Evolutionary conservation across 2,888 invertebrate species (phyloP), one percentile per base, ranked within the genome.

Genomic region (Aphidoletes aphidimyza): DNA sequence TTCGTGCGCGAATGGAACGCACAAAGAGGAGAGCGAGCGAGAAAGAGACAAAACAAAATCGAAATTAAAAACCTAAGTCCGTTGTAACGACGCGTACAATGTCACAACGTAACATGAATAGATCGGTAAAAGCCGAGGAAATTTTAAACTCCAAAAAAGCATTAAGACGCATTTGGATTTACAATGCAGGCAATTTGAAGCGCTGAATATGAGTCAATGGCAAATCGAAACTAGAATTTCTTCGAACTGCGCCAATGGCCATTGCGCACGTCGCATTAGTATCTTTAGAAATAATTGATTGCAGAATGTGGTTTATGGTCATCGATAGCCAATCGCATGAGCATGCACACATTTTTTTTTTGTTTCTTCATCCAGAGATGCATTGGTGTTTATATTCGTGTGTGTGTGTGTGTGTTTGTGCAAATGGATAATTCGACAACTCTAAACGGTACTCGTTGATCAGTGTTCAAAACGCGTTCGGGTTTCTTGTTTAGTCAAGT

Each of bases 231-330:
- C n/a, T 22, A 54, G 54, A n/a, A 3, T 6, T 22, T 54, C 22
- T n/a, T 54, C 42, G 42, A 6, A 42, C 42, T 69, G 14, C 69
- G 2, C 30, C 69, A 54, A 17, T 54, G 30, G 69, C 5, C 0
- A 11, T 14, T 5, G 30, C 69, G 26, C 54, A 69, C 30, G 69
- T 69, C 54, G 26, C 26, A 54, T 69, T 69, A 30, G 69, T 69
- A 69, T 69, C 30, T 69, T 69, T 69, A 26, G 30, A 69, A 69
- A 69, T 69, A 69, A 69, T 69, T 69, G 69, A 69, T 69, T 30
- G 69, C 14, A 69, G 34, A 69, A 69, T 69, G 69, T 69, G 69
- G 69, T 69, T 69, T 69, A 69, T 69, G 69, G 69, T 69, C 69
- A 69, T 69, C 69, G 69, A 30, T 69, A 30, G 30, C 69, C 69